phyloP scores from a whole-genome alignment of 1,140 invertebrate species.

The Monochamus saltuarius region DNA sequence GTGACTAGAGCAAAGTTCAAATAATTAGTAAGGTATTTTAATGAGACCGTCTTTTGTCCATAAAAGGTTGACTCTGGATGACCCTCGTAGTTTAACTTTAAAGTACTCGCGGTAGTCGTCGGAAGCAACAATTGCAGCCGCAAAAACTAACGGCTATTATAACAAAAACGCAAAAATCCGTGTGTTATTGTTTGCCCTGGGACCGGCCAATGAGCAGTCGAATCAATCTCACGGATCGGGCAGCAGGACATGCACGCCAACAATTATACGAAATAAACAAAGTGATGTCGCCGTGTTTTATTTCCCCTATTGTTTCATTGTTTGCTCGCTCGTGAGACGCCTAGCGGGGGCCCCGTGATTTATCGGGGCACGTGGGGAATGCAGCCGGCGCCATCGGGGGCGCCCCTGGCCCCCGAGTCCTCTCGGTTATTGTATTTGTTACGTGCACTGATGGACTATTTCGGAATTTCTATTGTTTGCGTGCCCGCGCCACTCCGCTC shows the following conservation, averaged over 20 bases:
- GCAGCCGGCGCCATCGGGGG: conserved; percentile 50
- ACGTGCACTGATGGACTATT: conserved; percentile 44
- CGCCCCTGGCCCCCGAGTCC: conserved; percentile 38
- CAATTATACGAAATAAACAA: conserved; percentile 52
- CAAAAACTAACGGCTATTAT: background rate
- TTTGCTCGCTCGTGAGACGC: conserved; percentile 50
- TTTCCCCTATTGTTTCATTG: conserved; percentile 54
- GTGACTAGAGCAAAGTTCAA: too few species aligned
- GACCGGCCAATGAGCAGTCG: background rate
- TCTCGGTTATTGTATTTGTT: conserved; percentile 39
- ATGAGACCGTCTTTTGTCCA: too few species aligned
- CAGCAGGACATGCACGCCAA: conserved; percentile 41
- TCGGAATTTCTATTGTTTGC: conserved; percentile 51
- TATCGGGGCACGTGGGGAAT: conserved; percentile 52
- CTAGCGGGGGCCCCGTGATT: conserved; percentile 51
- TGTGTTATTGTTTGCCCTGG: background rate
- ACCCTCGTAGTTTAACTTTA: background rate
- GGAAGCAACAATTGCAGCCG: background rate
- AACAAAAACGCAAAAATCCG: background rate
- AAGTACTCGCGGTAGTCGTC: background rate
- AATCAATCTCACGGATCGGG: conserved; percentile 26
- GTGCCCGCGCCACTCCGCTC: conserved; percentile 22
- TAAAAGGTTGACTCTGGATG: background rate
- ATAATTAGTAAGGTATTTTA: too few species aligned
- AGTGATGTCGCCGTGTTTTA: conserved; percentile 51